Evolutionary conservation across 2,797 vertebrate species (phyloP).

Genomic region (Clarias pachynema): DNA sequence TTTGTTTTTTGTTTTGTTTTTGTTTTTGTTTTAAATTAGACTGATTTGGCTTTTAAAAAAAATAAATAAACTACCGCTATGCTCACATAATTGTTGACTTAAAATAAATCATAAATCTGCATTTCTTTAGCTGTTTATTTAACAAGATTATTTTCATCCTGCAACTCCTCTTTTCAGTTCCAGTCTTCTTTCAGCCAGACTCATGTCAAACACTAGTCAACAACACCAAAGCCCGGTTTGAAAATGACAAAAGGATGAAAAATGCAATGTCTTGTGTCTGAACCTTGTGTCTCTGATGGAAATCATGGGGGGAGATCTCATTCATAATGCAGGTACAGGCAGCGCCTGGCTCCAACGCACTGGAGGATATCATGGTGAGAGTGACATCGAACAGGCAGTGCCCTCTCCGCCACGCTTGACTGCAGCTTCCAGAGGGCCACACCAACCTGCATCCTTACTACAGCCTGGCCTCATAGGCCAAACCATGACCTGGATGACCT

Average conservation of each 20-base stretch:
- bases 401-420: slow-evolving; percentile 46
- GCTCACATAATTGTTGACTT: not conserved
- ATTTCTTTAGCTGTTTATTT: slow-evolving; percentile 3
- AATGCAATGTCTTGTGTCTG: slow-evolving; percentile 51
- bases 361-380: slow-evolving; percentile 57
- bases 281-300: slow-evolving; percentile 55
- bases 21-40: too few species aligned
- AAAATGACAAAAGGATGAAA: slow-evolving; percentile 43
- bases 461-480: slow-evolving; percentile 18
- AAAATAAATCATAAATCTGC: slow-evolving; percentile 1
- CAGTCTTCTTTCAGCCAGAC: not conserved
- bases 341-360: slow-evolving; percentile 45
- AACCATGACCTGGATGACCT: slow-evolving; percentile 56
- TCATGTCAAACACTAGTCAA: slow-evolving; percentile 44
- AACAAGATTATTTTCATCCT: slow-evolving; percentile 13
- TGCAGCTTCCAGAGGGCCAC: slow-evolving; percentile 45
- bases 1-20: too few species aligned
- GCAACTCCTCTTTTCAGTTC: not conserved
- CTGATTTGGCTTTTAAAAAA: too few species aligned
- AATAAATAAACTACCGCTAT: not conserved
- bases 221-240: slow-evolving; percentile 24
- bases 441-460: slow-evolving; percentile 43
- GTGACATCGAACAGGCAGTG: slow-evolving; percentile 57
- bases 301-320: slow-evolving; percentile 58
- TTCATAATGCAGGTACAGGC: slow-evolving; percentile 61